phyloP scores from a whole-genome alignment of 2,888 invertebrate genomes.

The Liopterus haemorrhoidalis region DNA sequence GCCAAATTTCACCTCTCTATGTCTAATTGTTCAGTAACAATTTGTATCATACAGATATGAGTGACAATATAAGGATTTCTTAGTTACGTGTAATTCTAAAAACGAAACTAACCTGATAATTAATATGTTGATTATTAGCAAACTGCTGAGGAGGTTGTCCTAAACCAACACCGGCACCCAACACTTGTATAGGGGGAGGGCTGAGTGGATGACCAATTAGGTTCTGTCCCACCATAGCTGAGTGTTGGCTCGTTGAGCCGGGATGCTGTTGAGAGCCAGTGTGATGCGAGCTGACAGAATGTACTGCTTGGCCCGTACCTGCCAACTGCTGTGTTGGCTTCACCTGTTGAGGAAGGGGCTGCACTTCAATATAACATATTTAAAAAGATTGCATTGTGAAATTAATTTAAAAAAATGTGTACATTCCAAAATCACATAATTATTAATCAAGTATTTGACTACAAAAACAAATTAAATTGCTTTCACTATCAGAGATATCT shows the following conservation, averaged over 20 bases:
- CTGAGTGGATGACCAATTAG: constrained; percentile 49
- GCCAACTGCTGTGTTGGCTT: constrained; percentile 77
- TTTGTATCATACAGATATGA: background rate
- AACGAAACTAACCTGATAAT: constrained; percentile 58
- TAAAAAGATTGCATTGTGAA: no score
- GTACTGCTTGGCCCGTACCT: constrained; percentile 46
- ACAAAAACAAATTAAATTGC: no score
- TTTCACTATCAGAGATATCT: no score
- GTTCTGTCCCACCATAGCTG: constrained; percentile 42
- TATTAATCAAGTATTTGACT: no score
- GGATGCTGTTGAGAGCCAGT: constrained; percentile 18
- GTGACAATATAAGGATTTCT: background rate
- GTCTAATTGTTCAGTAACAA: background rate
- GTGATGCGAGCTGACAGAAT: constrained; percentile 29
- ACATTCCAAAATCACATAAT: no score
- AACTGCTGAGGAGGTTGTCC: constrained; percentile 54
- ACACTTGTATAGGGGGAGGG: constrained; percentile 57
- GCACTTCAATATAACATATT: no score
- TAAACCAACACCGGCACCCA: constrained; percentile 43
- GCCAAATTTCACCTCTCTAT: background rate
- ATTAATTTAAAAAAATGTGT: no score
- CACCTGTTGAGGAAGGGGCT: constrained; percentile 48
- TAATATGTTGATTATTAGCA: constrained; percentile 57
- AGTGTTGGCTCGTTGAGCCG: constrained; percentile 39
- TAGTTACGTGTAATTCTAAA: background rate